These are phyloP conservation scores for Poeciliopsis presidionis DNA, from an alignment of 2,797 vertebrate genomes.

Conservation along the genomic window DNA sequence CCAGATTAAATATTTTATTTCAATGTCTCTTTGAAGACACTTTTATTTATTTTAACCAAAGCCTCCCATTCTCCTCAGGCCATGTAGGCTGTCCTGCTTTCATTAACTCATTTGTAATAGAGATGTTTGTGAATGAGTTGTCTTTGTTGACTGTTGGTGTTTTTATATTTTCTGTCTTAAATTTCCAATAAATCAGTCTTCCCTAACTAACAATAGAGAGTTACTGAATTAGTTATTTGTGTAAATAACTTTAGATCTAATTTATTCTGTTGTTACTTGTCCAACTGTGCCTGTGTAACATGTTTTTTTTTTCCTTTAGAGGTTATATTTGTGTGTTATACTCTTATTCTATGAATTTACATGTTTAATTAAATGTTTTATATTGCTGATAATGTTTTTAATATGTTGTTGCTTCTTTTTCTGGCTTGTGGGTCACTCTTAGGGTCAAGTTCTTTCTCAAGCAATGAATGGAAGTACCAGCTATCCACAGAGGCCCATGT, in stretches of 20 bases:
- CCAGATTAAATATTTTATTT: slow-evolving; percentile 18
- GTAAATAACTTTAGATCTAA: slow-evolving; percentile 20
- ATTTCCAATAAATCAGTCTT: slow-evolving; percentile 19
- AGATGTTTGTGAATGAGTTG: slow-evolving; percentile 30
- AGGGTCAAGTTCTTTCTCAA: slow-evolving; percentile 87
- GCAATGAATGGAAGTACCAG: slow-evolving; percentile 91
- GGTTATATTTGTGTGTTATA: slow-evolving; percentile 19
- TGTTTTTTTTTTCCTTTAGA: slow-evolving; percentile 20
- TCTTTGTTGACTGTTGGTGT: slow-evolving; percentile 38
- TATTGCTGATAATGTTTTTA: slow-evolving; percentile 8
- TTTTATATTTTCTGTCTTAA: slow-evolving; percentile 43
- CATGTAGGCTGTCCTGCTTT: slow-evolving; percentile 39
- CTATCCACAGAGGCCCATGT: slow-evolving; percentile 90
- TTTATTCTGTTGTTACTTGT: slow-evolving; percentile 22
- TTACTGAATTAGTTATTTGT: slow-evolving; percentile 39
- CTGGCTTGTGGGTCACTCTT: slow-evolving; percentile 51
- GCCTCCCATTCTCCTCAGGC: slow-evolving; percentile 48
- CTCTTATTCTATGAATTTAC: not conserved
- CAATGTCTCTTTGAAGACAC: slow-evolving; percentile 39
- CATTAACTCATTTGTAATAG: slow-evolving; percentile 41
- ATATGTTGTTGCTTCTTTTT: slow-evolving; percentile 34
- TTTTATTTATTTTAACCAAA: slow-evolving; percentile 15
- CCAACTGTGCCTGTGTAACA: slow-evolving; percentile 8
- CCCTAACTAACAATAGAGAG: slow-evolving; percentile 49
- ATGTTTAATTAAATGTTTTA: slow-evolving; percentile 20